Base-by-base conservation (phyloP, 1,140 invertebrate genomes). In the Helicoverpa zea region DNA sequence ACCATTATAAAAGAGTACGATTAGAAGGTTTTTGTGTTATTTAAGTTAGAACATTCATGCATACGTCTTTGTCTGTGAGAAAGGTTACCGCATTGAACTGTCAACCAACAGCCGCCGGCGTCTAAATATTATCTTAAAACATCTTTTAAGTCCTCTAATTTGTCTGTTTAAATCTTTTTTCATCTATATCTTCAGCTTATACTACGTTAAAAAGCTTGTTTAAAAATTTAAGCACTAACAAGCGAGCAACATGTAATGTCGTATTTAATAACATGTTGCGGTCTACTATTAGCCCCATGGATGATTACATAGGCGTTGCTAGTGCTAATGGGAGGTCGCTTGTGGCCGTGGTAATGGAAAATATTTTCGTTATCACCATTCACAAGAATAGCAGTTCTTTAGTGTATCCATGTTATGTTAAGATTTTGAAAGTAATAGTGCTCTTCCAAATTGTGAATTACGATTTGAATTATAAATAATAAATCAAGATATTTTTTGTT, bases 251-350 rank as follows among this genome's bases (percentile, higher is more conserved):
- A 3, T 49, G 64, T 18, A 49, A 68, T 68, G n/a, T 16, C 35
- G 35, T 12, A 35, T 47, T 13, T 49, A 68, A 68, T 68, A 23
- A 23, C 16, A 68, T 14, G 16, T n/a, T 68, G 18, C 12, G 43
- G 10, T 49, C 43, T 23, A 43, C 49, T 68, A 49, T 68, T 68
- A 68, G 43, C 18, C 35, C 35, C 35, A 43, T 47, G 18, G 35
- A 18, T 68, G 64, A 68, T 68, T 68, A 49, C 5, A 49, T 49
- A 18, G 16, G 3, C 13, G 64, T 23, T 66, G 63, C 47, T 68
- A 23, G 16, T 68, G 43, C 18, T 68, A 43, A 49, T 68, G 18
- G n/a, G n/a, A 3, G 43, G 14, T 4, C 64, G 43, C n/a, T 68
- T 16, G 18, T 68, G 47, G 43, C 43, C 43, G 3, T 3, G 64